phyloP scores from a whole-genome alignment of 2,113 vertebrate species.

The Chaetodon auriga region DNA sequence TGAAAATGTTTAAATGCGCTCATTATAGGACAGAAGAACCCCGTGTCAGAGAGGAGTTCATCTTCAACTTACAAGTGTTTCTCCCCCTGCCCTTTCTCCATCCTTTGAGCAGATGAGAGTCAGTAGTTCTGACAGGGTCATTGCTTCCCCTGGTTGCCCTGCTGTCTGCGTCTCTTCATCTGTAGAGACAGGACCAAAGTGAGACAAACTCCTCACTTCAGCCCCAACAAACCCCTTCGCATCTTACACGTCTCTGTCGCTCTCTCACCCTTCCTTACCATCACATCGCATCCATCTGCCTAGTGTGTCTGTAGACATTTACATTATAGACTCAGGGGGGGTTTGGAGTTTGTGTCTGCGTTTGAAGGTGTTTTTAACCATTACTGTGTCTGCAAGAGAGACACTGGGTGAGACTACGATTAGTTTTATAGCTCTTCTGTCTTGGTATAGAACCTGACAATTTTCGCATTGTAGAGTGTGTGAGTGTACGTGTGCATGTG shows the following conservation, averaged over 20 bases:
- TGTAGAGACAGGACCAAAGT: conserved; percentile 57
- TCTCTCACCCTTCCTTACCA: neutral
- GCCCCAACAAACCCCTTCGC: neutral
- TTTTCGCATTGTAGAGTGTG: neutral
- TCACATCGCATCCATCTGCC: conserved; percentile 26
- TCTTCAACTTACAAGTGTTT: neutral
- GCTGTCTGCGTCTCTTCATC: conserved; percentile 46
- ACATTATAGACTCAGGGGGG: neutral
- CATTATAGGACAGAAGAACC: neutral
- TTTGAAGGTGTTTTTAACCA: neutral
- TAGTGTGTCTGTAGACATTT: neutral
- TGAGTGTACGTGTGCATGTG: neutral
- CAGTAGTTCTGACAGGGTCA: conserved; percentile 69
- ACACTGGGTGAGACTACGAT: neutral
- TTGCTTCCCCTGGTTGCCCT: conserved; percentile 40
- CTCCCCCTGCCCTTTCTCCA: neutral
- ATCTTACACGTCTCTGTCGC: neutral
- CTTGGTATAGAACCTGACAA: neutral
- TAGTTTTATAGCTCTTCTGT: neutral
- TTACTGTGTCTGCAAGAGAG: neutral
- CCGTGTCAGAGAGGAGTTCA: conserved; percentile 21
- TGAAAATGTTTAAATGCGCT: neutral
- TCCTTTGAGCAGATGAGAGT: conserved; percentile 26
- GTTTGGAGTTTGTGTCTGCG: neutral
- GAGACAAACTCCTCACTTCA: conserved; percentile 44